Base-by-base conservation (phyloP, 2,888 invertebrate genomes). In the Machimus atricapillus region DNA sequence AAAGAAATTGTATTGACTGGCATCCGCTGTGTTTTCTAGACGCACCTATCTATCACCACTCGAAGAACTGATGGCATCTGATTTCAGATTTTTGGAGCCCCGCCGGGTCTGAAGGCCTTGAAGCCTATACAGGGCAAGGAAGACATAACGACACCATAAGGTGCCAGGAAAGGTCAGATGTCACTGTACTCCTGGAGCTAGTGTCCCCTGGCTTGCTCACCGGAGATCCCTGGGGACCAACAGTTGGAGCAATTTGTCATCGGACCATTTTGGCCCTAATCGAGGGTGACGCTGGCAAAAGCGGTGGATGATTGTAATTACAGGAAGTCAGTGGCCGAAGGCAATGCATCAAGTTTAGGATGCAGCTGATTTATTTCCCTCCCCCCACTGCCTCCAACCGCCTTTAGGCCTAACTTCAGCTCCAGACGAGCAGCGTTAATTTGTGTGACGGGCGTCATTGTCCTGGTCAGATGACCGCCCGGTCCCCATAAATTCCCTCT, bases 311-410 rank as follows among this genome's bases (percentile, higher is more conserved):
- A 82, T 82, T 56, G 82, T 82, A 82, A 82, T 82, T 82, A 82
- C 66, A 82, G 82, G 66, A 82, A 82, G 37, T 37, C 37, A 82
- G 58, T 37, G 82, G 58, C 82, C 82, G 46, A 56, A 8, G 58
- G 82, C 58, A 14, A 82, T 82, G 37, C 82, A 82, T 82, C 82
- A 82, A 52, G 82, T 82, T 82, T 52, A 82, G 82, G 52, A 79
- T 79, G 46, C 82, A 82, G 66, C 82, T 82, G 82, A 82, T 82
- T 82, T 82, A 82, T 82, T 82, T 40, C 37, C 37, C 37, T 4
- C 66, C 58, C n/a, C n/a, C 82, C 4, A 1, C 52, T 14, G 1
- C 74, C 12, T 12, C 2, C 23, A 74, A n/a, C 16, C 31, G n/a
- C 7, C 52, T 52, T 0, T 46, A 46, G 43, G 43, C 43, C 12